These are phyloP conservation scores for Cheilosia scutellata DNA, from an alignment of 2,888 invertebrate species.

Conservation along the genomic window DNA sequence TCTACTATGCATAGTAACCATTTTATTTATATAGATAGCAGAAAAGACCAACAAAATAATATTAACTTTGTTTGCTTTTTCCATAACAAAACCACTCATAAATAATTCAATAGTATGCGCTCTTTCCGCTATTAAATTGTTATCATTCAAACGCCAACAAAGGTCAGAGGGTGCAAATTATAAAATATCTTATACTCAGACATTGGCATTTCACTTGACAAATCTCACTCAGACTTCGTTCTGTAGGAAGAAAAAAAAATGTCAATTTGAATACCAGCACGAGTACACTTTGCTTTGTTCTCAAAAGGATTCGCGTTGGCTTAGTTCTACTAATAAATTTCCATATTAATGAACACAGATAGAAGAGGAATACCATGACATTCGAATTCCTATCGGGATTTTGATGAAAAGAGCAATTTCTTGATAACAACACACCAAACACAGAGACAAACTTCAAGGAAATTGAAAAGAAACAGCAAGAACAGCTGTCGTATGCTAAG, in stretches of 20 bases:
- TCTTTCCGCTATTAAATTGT: too few relatives aligned
- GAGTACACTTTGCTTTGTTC: background rate
- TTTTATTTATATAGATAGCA: background rate
- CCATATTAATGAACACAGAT: conserved; percentile 33
- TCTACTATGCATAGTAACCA: background rate
- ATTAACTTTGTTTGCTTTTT: background rate
- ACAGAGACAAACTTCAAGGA: background rate
- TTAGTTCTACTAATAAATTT: conserved; percentile 39
- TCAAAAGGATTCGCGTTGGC: conserved; percentile 1
- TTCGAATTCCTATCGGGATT: conserved; percentile 28
- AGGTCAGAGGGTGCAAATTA: background rate
- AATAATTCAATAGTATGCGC: conserved; percentile 9
- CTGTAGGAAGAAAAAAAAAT: background rate
- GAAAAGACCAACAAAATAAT: background rate
- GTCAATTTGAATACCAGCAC: conserved; percentile 1
- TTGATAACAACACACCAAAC: background rate
- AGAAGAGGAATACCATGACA: conserved; percentile 1
- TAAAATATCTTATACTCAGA: conserved; percentile 2
- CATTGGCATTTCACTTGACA: conserved; percentile 5
- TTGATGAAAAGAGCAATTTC: conserved; percentile 19
- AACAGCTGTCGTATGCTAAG: conserved; percentile 12
- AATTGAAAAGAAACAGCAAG: background rate
- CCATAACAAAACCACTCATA: conserved; percentile 1
- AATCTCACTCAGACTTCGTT: background rate
- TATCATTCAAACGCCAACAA: background rate